Evolutionary conservation across 2,797 vertebrate genomes (phyloP).

Genomic region (Propithecus deckenii): DNA sequence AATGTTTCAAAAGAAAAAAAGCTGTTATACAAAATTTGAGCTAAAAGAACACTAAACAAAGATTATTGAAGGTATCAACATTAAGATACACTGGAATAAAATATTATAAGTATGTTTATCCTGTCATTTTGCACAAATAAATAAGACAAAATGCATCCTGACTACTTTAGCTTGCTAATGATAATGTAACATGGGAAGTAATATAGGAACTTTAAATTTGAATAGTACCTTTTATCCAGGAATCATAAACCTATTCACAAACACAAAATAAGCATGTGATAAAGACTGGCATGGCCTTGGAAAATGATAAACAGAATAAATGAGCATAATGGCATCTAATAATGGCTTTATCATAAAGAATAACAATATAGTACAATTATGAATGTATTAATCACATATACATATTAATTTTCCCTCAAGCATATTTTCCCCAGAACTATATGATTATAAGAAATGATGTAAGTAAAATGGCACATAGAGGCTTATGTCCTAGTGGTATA

Average conservation of each 20-base stretch:
- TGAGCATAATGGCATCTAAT: constrained; percentile 79
- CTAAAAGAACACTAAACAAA: not conserved
- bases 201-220: constrained; percentile 52
- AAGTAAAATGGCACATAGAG: constrained; percentile 68
- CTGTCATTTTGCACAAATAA: constrained; percentile 45
- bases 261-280: constrained; percentile 61
- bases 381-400: constrained; percentile 80
- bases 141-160: constrained; percentile 63
- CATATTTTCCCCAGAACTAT: constrained; percentile 67
- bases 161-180: constrained; percentile 50
- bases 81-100: constrained; percentile 36
- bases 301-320: constrained; percentile 80
- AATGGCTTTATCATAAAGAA: constrained; percentile 81
- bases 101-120: constrained; percentile 13
- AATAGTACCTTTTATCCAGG: constrained; percentile 35
- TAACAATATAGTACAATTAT: constrained; percentile 76
- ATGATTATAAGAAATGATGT: constrained; percentile 74
- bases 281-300: constrained; percentile 73
- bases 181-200: constrained; percentile 55
- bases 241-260: constrained; percentile 57
- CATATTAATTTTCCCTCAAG: constrained; percentile 50
- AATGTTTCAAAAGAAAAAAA: not conserved
- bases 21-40: not conserved
- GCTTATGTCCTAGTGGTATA: constrained; percentile 59
- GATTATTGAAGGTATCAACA: constrained; percentile 23